A percentile compares a stretch with the other conserved stretches of the same genome.
Evolutionary conservation across 2,888 invertebrate genomes (phyloP).

Genomic region (Tyria jacobaeae): DNA sequence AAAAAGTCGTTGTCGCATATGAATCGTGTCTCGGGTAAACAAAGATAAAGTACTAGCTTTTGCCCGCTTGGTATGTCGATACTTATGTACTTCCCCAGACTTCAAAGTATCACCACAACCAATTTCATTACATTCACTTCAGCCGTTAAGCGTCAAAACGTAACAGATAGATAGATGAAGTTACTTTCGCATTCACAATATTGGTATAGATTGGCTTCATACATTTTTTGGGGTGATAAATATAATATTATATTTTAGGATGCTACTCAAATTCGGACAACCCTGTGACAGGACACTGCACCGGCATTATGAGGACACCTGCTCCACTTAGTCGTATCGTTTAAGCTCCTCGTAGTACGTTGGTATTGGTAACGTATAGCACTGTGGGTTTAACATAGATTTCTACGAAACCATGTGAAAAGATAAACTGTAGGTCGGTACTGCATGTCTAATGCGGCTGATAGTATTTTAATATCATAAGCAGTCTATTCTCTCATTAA

Average conservation of each 20-base stretch:
- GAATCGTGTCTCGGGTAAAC: too few species aligned
- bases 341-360: slow-evolving; percentile 8
- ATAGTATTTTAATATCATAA: background rate
- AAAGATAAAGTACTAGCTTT: too few species aligned
- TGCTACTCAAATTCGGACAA: background rate
- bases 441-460: background rate
- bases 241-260: background rate
- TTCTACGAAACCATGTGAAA: background rate
- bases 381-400: slow-evolving; percentile 1
- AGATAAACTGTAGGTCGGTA: background rate
- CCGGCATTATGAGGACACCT: slow-evolving; percentile 1
- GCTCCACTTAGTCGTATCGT: slow-evolving; percentile 6
- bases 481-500: background rate
- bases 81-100: too few species aligned
- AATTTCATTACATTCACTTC: background rate
- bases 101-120: background rate
- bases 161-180: too few species aligned
- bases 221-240: background rate
- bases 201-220: background rate
- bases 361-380: slow-evolving; percentile 1
- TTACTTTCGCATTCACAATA: too few species aligned
- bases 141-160: background rate
- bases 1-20: too few species aligned
- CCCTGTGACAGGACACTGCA: background rate
- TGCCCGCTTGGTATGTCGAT: too few species aligned